These are phyloP conservation scores for Drosophila nebulosa DNA, from an alignment of 1,140 invertebrate species.

Conservation along the genomic window DNA sequence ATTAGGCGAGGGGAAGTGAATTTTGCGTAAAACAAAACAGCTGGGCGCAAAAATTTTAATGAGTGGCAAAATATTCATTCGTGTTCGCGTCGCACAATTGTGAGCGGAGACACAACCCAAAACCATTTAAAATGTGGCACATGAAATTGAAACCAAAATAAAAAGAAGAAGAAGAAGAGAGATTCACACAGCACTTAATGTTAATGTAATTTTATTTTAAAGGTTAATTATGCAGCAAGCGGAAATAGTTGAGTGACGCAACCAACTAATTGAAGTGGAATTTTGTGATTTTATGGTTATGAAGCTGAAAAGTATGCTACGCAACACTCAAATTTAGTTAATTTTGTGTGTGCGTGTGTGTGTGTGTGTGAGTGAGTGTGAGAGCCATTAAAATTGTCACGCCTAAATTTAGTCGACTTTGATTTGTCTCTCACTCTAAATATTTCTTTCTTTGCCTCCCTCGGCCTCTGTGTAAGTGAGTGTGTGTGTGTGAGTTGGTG, in stretches of 20 bases:
- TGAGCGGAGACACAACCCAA: background rate
- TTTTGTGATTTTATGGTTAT: background rate
- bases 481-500: no score
- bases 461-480: background rate
- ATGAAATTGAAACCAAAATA: background rate
- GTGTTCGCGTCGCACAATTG: background rate
- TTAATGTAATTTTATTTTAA: conserved; percentile 1
- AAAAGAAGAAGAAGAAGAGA: no score
- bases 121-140: background rate
- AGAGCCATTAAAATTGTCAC: background rate
- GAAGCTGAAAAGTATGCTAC: background rate
- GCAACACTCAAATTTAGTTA: background rate
- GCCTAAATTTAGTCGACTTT: conserved; percentile 1
- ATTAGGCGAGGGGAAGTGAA: background rate
- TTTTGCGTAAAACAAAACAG: conserved; percentile 1
- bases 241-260: background rate
- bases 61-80: conserved; percentile 1
- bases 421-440: background rate
- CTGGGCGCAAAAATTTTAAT: background rate
- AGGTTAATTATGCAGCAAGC: background rate
- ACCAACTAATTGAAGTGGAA: background rate
- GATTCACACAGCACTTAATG: conserved; percentile 1
- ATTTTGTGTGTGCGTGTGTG: background rate
- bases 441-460: background rate
- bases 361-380: background rate